A percentile compares a stretch with the other conserved stretches of the same genome.
These are phyloP conservation scores for Scolopax mira DNA, from an alignment of 2,113 vertebrate genomes.

Conservation along the genomic window DNA sequence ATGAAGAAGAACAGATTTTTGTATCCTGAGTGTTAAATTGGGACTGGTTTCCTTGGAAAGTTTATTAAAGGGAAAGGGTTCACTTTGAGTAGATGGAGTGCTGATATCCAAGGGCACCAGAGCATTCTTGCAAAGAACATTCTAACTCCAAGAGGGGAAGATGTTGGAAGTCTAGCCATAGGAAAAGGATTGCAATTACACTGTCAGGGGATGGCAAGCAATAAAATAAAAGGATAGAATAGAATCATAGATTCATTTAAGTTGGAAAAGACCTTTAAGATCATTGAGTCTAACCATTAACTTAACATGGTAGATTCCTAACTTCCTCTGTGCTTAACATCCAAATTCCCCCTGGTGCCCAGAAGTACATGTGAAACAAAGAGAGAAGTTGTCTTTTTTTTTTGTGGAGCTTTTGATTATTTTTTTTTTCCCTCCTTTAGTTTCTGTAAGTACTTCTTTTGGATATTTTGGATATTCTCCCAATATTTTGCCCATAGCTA, in stretches of 20 bases:
- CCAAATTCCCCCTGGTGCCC: background rate
- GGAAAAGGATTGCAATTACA: background rate
- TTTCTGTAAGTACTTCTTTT: background rate
- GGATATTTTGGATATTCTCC: too few relatives aligned
- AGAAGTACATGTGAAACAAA: background rate
- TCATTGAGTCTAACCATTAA: background rate
- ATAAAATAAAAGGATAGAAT: background rate
- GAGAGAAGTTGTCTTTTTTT: background rate
- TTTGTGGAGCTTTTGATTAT: background rate
- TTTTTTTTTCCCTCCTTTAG: accelerated
- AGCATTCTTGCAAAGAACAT: accelerated
- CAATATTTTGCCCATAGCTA: background rate
- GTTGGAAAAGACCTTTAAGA: background rate
- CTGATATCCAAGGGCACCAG: background rate
- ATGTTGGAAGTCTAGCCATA: background rate
- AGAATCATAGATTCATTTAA: background rate
- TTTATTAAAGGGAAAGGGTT: background rate
- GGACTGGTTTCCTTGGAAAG: background rate
- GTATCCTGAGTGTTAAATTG: accelerated
- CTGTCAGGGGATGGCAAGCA: background rate
- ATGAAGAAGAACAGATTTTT: background rate
- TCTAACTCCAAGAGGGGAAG: background rate
- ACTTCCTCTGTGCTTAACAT: background rate
- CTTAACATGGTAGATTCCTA: background rate
- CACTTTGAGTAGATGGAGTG: background rate